These are phyloP conservation scores for Channa argus DNA, from an alignment of 2,113 vertebrate genomes.

Conservation along the genomic window DNA sequence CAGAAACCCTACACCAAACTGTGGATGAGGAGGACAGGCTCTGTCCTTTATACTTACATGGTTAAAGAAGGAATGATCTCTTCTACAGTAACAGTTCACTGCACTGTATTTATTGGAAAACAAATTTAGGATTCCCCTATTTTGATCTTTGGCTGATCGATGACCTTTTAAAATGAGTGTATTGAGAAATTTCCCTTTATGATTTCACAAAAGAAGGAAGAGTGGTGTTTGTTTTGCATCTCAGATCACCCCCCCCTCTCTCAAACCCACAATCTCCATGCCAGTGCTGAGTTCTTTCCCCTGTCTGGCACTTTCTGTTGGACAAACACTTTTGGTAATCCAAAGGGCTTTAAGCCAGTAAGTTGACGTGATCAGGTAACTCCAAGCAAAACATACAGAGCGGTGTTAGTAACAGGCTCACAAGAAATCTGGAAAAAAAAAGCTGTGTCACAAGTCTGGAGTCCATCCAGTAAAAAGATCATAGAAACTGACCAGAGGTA, in stretches of 20 bases:
- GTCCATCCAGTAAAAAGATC: slow-evolving; percentile 3
- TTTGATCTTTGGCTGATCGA: neutral
- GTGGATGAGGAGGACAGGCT: slow-evolving; percentile 4
- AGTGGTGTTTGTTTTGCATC: slow-evolving; percentile 64
- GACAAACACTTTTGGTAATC: slow-evolving; percentile 50
- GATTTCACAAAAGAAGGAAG: slow-evolving; percentile 66
- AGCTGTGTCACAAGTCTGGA: slow-evolving; percentile 35
- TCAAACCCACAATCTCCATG: slow-evolving; percentile 63
- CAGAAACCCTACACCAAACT: slow-evolving; percentile 64
- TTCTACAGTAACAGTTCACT: neutral
- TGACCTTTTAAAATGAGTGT: slow-evolving; percentile 25
- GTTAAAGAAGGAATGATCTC: slow-evolving; percentile 19
- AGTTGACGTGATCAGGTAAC: slow-evolving; percentile 44
- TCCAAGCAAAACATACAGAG: slow-evolving; percentile 49
- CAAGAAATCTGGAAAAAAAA: slow-evolving; percentile 50
- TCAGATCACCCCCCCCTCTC: slow-evolving; percentile 60
- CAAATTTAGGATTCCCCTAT: neutral
- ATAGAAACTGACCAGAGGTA: neutral
- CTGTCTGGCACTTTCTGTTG: slow-evolving; percentile 50
- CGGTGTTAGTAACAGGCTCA: slow-evolving; percentile 18
- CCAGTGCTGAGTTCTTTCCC: slow-evolving; percentile 37
- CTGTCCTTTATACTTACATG: neutral
- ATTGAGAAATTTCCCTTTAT: slow-evolving; percentile 18
- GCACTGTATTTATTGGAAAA: neutral
- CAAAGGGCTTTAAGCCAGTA: slow-evolving; percentile 37